Evolutionary conservation across 2,113 vertebrate species (phyloP).

Genomic region (Catharus fuscescens): DNA sequence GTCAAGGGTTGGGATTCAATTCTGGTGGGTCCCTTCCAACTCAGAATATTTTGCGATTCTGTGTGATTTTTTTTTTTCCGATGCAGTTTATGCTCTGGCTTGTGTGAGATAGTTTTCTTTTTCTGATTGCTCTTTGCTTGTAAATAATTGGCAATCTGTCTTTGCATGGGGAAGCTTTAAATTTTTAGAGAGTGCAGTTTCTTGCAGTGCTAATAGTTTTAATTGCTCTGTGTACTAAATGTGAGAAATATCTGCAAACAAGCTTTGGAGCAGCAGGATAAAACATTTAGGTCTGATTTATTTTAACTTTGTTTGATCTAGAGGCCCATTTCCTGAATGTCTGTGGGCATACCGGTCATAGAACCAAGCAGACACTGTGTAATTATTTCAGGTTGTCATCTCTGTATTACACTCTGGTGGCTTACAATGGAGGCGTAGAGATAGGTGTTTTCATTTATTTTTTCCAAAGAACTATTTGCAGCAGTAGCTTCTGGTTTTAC

Average conservation of each 20-base stretch:
- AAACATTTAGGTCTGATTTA: background rate
- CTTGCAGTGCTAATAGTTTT: background rate
- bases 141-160: background rate
- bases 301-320: background rate
- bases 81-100: background rate
- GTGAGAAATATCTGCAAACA: background rate
- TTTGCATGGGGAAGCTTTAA: background rate
- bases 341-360: background rate
- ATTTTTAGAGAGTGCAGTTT: background rate
- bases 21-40: background rate
- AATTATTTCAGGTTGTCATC: background rate
- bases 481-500: background rate
- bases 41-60: background rate
- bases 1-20: background rate
- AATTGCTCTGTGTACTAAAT: background rate
- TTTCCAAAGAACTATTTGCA: background rate
- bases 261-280: background rate
- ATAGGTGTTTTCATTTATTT: background rate
- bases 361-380: background rate
- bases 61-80: background rate
- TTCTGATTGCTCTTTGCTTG: background rate
- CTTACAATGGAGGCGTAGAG: background rate
- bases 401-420: background rate
- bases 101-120: background rate
- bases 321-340: background rate